Evolutionary conservation across 2,797 vertebrate genomes (phyloP).

Genomic region (Bovichtus diacanthus): DNA sequence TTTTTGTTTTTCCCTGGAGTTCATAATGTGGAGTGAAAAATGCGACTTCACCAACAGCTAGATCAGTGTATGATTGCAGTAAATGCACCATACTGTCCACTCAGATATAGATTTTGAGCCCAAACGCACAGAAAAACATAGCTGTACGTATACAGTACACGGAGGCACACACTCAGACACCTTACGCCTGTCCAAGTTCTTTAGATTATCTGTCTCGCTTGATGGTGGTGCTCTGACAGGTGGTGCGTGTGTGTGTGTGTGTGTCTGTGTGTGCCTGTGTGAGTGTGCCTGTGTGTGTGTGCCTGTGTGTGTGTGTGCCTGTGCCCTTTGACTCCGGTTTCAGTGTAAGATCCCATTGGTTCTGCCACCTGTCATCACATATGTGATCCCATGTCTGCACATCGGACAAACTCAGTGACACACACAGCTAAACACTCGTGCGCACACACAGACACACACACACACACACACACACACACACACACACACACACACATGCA

Average conservation of each 20-base stretch:
- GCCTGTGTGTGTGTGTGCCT: constrained; percentile 19
- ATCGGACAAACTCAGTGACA: constrained; percentile 53
- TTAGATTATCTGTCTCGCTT: constrained; percentile 58
- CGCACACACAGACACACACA: neutral
- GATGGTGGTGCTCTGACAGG: constrained; percentile 59
- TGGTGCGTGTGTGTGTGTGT: constrained; percentile 33
- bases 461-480: neutral
- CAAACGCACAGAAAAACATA: neutral
- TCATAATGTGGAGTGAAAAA: constrained; percentile 48
- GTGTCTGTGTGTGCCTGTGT: constrained; percentile 17
- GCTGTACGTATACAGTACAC: constrained; percentile 25
- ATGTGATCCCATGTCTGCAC: constrained; percentile 56
- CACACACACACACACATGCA: neutral
- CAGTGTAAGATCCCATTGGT: constrained; percentile 53
- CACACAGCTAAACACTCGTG: neutral
- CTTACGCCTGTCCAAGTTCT: constrained; percentile 53
- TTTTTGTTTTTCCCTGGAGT: constrained; percentile 57
- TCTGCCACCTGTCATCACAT: constrained; percentile 70
- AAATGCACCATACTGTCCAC: constrained; percentile 24
- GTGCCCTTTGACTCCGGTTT: constrained; percentile 58
- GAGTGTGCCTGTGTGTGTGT: constrained; percentile 23
- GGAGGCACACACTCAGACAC: constrained; percentile 38
- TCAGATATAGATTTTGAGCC: constrained; percentile 16
- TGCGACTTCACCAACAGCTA: constrained; percentile 39
- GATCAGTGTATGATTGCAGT: constrained; percentile 27